These are phyloP conservation scores for Schrankia costaestrigalis DNA, from an alignment of 2,888 invertebrate species.

Conservation along the genomic window DNA sequence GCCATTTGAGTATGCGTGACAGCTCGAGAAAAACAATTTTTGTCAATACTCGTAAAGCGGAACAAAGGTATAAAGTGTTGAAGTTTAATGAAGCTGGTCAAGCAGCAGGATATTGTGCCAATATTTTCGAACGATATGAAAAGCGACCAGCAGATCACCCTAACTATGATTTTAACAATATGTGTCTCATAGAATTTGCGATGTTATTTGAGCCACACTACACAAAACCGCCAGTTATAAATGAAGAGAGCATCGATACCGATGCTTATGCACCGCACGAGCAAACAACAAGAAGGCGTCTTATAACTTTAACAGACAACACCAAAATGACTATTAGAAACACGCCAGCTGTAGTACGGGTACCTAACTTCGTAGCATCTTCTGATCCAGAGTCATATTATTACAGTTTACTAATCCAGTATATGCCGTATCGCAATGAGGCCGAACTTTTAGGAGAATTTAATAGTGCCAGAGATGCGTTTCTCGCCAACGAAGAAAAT, in stretches of 20 bases:
- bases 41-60: constrained; percentile 18
- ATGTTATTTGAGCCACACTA: constrained; percentile 30
- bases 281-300: background rate
- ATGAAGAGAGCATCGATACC: constrained; percentile 4
- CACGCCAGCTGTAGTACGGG: constrained; percentile 17
- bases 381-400: constrained; percentile 34
- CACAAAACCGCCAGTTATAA: constrained; percentile 8
- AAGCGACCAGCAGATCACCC: constrained; percentile 21
- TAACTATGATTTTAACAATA: constrained; percentile 23
- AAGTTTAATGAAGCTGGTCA: constrained; percentile 21
- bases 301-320: constrained; percentile 16
- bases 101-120: constrained; percentile 12
- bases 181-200: constrained; percentile 24
- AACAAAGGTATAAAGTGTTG: constrained; percentile 32
- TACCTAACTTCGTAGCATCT: constrained; percentile 26
- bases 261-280: background rate
- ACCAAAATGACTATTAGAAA: too few relatives aligned
- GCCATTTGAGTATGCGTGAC: too few relatives aligned
- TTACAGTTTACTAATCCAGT: constrained; percentile 37
- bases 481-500: constrained; percentile 12
- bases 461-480: constrained; percentile 24
- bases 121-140: constrained; percentile 30
- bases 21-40: constrained; percentile 4
- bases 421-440: constrained; percentile 34
- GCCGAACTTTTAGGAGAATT: constrained; percentile 30